Base-by-base conservation (phyloP, 1,140 invertebrate genomes). In the Lepidostoma basale region DNA sequence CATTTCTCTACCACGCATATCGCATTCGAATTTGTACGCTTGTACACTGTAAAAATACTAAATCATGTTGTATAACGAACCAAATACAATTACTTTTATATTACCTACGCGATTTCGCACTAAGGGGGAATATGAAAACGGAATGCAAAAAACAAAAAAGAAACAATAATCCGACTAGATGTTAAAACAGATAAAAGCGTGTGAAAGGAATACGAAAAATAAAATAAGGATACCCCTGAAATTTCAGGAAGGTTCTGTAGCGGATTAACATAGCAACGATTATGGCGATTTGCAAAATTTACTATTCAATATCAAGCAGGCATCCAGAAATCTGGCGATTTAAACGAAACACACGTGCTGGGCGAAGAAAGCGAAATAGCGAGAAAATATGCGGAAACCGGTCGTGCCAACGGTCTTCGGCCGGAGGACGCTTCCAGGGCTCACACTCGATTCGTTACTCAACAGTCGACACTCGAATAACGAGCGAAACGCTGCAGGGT, bases 391-490 rank as follows among this genome's bases (percentile, higher is more conserved):
- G 49, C 26, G 16, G 25, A 26, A 30, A 30, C 49, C 18, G 18
- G 18, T 23, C 26, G 49, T n/a, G 23, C n/a, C 30, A 54, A 54
- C 49, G 49, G 30, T 54, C 30, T 20, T 8, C 49, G 25, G 49
- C 26, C 20, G 30, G 39, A 28, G 23, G 14, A 20, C 39, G 62
- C 14, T 25, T 25, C 25, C 39, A 45, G 42, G 45, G 59, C 25
- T 67, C 25, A 54, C 47, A 25, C 64, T 70, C 56, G 68, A 70
- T 70, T 63, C 68, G 33, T 70, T 70, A 70, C 64, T 66, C 65
- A 52, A 56, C 44, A 70, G 68, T 70, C 68, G 52, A 70, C 68
- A 66, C 62, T 67, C 36, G 54, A 14, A 26, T 47, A n/a, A n/a
- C 60, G 68, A 64, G 30, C 52, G 54, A 58, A 44, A 22, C 47